Percentiles rank a stretch among this genome's conserved stretches.
Evolutionary conservation across 2,888 invertebrate species (phyloP).

Genomic region (Chirona hameri): DNA sequence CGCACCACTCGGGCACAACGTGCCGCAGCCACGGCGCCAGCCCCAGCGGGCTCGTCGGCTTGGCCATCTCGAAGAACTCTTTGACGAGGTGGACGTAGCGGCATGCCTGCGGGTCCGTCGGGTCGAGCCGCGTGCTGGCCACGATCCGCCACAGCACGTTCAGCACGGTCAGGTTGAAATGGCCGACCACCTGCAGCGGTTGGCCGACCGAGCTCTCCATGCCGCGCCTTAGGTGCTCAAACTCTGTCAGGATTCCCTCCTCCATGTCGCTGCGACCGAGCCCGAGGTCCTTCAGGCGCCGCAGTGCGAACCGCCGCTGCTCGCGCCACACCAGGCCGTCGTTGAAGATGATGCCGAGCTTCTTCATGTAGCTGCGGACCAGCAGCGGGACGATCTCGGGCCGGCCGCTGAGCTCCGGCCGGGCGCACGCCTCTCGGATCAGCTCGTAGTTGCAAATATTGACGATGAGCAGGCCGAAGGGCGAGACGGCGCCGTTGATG

Average conservation of each 20-base stretch:
- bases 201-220: neutral
- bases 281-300: neutral
- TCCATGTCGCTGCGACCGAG: neutral
- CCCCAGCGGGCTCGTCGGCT: neutral
- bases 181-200: neutral
- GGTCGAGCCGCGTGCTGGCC: neutral
- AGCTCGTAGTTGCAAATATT: neutral
- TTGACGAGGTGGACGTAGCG: neutral
- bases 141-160: conserved; percentile 3
- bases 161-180: conserved; percentile 11
- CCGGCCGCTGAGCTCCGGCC: neutral
- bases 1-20: neutral
- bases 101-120: neutral
- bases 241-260: neutral
- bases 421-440: neutral
- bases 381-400: neutral
- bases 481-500: neutral
- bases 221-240: neutral
- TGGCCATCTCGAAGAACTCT: neutral
- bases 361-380: conserved; percentile 9
- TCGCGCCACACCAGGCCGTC: neutral
- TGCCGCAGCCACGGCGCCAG: neutral
- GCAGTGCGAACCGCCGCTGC: neutral
- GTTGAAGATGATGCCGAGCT: conserved; percentile 3
- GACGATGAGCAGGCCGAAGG: neutral